phyloP scores from a whole-genome alignment of 1,140 invertebrate species.

The Hylaeus volcanicus region DNA sequence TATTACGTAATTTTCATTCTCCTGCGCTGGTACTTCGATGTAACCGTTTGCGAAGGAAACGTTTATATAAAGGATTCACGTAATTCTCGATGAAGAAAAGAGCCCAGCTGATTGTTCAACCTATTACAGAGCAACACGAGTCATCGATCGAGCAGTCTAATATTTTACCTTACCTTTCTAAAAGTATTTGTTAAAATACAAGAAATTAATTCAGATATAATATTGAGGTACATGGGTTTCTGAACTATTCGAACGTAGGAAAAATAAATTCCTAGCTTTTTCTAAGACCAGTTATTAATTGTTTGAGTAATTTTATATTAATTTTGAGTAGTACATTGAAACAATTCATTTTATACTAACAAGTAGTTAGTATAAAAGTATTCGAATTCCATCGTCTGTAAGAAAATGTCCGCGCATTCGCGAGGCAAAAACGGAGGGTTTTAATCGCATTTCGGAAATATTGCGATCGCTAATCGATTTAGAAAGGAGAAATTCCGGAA shows the following conservation, averaged over 20 bases:
- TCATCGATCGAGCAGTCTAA: constrained; percentile 5
- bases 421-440: not conserved
- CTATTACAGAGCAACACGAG: constrained; percentile 1
- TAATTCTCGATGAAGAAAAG: constrained; percentile 14
- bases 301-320: too few species aligned
- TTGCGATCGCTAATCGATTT: not conserved
- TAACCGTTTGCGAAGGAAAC: constrained; percentile 7
- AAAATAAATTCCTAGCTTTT: too few species aligned
- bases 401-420: not conserved
- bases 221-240: too few species aligned
- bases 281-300: too few species aligned
- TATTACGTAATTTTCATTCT: constrained; percentile 20
- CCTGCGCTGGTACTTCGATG: constrained; percentile 4
- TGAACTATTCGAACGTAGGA: too few species aligned
- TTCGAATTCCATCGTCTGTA: not conserved
- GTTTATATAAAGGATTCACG: constrained; percentile 41
- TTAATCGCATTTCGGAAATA: not conserved
- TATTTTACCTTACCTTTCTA: not conserved
- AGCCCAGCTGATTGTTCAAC: not conserved
- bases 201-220: too few species aligned
- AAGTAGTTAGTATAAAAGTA: too few species aligned
- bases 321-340: too few species aligned
- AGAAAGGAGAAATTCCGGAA: not conserved
- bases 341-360: too few species aligned
- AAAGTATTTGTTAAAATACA: too few species aligned